These are phyloP conservation scores for Drosophila busckii DNA, from an alignment of 1,140 invertebrate genomes.

Conservation along the genomic window DNA sequence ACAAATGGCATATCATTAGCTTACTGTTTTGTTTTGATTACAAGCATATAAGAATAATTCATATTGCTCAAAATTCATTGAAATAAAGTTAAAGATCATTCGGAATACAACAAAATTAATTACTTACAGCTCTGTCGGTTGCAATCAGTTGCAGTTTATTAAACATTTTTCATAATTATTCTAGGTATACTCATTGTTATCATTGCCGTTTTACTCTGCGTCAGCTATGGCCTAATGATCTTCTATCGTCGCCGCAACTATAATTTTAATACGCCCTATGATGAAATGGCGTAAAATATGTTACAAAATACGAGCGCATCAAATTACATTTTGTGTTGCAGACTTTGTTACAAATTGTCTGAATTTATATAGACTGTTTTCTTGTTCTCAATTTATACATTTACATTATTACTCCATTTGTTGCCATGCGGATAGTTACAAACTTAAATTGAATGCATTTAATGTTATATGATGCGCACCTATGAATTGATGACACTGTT, in stretches of 20 bases:
- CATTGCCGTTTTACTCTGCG: constrained; percentile 43
- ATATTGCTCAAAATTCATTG: too few species aligned
- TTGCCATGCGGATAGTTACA: too few species aligned
- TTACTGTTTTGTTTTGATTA: too few species aligned
- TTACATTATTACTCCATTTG: neutral
- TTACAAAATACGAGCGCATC: too few species aligned
- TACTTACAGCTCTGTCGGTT: too few species aligned
- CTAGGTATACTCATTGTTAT: constrained; percentile 67
- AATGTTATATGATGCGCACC: neutral
- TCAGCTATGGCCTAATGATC: constrained; percentile 65
- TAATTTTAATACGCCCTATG: constrained; percentile 49
- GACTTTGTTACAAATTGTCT: constrained; percentile 8
- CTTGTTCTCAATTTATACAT: constrained; percentile 1
- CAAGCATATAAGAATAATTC: too few species aligned
- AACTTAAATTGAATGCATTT: neutral
- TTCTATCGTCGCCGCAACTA: constrained; percentile 71
- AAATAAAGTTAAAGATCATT: too few species aligned
- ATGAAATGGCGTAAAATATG: constrained; percentile 61
- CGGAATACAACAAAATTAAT: too few species aligned
- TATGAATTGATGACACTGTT: neutral
- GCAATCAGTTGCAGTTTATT: neutral
- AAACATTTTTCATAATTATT: neutral
- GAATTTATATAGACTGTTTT: too few species aligned
- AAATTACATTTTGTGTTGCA: too few species aligned
- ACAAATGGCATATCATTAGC: too few species aligned